Evolutionary conservation across 2,888 invertebrate species (phyloP).

Genomic region (Amphipyra tragopoginis): DNA sequence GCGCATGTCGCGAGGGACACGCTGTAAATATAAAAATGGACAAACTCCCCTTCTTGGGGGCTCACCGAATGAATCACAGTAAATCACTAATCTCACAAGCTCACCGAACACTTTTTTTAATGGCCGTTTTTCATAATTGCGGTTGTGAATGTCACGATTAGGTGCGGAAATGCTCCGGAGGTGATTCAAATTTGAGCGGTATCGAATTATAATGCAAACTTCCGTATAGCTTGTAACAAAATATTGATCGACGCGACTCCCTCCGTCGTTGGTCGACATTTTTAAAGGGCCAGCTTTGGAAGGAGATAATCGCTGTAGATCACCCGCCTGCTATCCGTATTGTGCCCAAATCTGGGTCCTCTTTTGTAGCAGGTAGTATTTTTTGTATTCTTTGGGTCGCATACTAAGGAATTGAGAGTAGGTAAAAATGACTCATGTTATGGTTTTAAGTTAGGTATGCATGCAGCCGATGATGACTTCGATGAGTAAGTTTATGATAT

Average conservation of each 20-base stretch:
- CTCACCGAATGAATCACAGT: conserved; percentile 87
- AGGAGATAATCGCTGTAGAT: conserved; percentile 81
- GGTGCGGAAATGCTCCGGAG: conserved; percentile 47
- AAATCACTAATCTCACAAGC: conserved; percentile 76
- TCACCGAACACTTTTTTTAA: conserved; percentile 71
- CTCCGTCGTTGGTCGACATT: conserved; percentile 74
- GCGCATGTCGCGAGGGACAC: conserved; percentile 88
- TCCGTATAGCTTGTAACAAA: conserved; percentile 80
- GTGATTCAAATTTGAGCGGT: conserved; percentile 79
- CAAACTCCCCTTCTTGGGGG: conserved; percentile 88
- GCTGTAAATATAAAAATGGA: conserved; percentile 89
- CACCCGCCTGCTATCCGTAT: conserved; percentile 76
- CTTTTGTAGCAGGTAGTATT: conserved; percentile 83
- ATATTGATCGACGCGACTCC: conserved; percentile 86
- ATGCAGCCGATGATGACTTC: too few relatives aligned
- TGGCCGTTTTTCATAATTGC: conserved; percentile 62
- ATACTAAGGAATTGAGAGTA: conserved; percentile 63
- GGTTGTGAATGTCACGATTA: conserved; percentile 55
- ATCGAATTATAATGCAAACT: conserved; percentile 76
- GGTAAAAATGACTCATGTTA: conserved; percentile 68
- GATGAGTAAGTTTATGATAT: too few relatives aligned
- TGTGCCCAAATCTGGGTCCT: conserved; percentile 77
- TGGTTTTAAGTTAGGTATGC: too few relatives aligned
- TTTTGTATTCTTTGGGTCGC: conserved; percentile 83
- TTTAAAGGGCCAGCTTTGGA: conserved; percentile 73